Evolutionary conservation across 2,888 invertebrate genomes (phyloP), one percentile per base, ranked within the genome.

Genomic region (Nycteola revayana): DNA sequence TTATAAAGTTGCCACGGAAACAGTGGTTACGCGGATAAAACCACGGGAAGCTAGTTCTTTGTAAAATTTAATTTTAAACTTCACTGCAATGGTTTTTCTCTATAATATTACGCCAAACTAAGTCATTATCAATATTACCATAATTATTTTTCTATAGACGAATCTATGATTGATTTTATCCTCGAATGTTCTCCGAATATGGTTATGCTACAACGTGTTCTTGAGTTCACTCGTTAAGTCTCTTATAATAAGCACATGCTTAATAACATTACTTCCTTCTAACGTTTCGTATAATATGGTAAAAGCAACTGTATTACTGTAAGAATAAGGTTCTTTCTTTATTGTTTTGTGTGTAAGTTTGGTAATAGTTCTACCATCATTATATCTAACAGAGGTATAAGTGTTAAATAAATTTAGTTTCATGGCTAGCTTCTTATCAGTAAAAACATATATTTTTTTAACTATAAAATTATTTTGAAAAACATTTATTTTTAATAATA

Each of bases 231-330:
- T 71, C 58, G 70, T 69, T 75, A 74, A 74, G 69, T 71, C 63
- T 66, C 66, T 65, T 68, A 67, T 78, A 78, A 77, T 76, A 76
- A 72, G 71, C 67, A 71, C 66, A 67, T 69, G 68, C 61, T 64
- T 61, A 64, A 75, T 66, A 69, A 61, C 66, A 70, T 74, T 71
- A 72, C 76, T 81, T 81, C 80, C 79, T 77, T 65, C 65, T 66
- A 48, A 50, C 46, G 44, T 55, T 5, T 14, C 44, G 24, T 28
- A 36, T 25, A 10, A 31, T 43, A 45, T 50, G 42, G 45, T 29
- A 62, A 56, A 58, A 48, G 33, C 41, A 30, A 47, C 65, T 60
- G 36, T 68, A 63, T 35, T 8, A 0, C 11, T 28, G 49, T 56
- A 32, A 25, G 8, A 42, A 56, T 69, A 72, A 52, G 52, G 59